Evolutionary conservation across 1,140 invertebrate genomes (phyloP), one percentile per base, ranked within the genome.

Genomic region (Muscidifurax raptorellus): DNA sequence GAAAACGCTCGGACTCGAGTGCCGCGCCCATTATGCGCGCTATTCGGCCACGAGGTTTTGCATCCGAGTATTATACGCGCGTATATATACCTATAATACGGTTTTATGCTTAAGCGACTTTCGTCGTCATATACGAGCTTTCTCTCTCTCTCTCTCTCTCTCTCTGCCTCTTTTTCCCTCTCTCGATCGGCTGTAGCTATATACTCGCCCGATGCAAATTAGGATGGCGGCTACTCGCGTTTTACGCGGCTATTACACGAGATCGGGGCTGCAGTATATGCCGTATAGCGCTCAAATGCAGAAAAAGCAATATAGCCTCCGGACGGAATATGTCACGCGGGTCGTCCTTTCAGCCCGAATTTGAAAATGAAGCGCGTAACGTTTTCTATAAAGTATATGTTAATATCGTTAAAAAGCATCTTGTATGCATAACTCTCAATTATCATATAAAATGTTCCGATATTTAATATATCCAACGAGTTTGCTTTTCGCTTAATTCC

Each of bases 221-320:
- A 22, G 22, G 52, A 59, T 59, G 52, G 15, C 52, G 15, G 52
- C 52, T 59, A 59, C 52, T 59, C 52, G 52, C 18, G 18, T 22
- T 40, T 59, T 59, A 59, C 52, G 52, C 52, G 22, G 15, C 52
- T 59, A 59, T 59, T 59, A 59, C 52, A 59, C 47, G 47, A 52
- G 47, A 52, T 52, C 47, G 18, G 47, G 47, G 47, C 10, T 40
- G 40, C n/a, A n/a, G n/a, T n/a, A n/a, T 40, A 40, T 10, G 40
- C 40, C 4, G 4, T 4, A 40, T 0, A 28, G 75, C 75, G n/a
- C 25, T 67, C 18, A 79, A 67, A 78, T 78, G 52, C 76, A 79
- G 67, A 81, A 81, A 52, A 72, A 72, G 67, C 79, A 72, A 72
- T 69, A 80, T 32, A 72, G 40, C n/a, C 72, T 13, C 69, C 36